Conservation (phyloP, 2,113 vertebrate species). For the Semnornis frantzii region DNA sequence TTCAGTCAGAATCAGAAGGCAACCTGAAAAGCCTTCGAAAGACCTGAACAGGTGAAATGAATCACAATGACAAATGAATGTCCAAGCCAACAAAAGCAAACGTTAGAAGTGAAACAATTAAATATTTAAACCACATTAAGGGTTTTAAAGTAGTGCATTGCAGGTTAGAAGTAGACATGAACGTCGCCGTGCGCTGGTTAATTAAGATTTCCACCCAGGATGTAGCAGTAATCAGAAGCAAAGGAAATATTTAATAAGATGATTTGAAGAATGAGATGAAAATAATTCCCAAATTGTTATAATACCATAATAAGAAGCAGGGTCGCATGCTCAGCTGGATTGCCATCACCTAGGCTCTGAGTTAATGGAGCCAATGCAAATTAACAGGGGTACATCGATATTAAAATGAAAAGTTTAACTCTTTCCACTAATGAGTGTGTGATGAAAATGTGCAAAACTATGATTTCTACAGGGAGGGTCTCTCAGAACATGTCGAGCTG, state of each 20-base stretch:
- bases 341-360: background rate
- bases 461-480: background rate
- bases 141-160: background rate
- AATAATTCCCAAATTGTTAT: background rate
- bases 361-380: background rate
- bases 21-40: background rate
- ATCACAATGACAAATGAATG: background rate
- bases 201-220: background rate
- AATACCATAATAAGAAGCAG: background rate
- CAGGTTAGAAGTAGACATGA: background rate
- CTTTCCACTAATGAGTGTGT: background rate
- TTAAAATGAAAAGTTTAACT: background rate
- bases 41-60: background rate
- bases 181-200: background rate
- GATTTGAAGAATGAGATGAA: background rate
- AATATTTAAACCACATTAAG: background rate
- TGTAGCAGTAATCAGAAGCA: background rate
- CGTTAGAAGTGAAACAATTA: background rate
- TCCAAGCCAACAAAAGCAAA: background rate
- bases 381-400: background rate
- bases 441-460: background rate
- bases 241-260: slow-evolving; percentile 4
- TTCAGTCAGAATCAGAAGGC: background rate
- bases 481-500: background rate
- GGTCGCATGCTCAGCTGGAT: background rate